Conservation (phyloP, 2,797 vertebrate genomes). For the Furcifer pardalis region DNA sequence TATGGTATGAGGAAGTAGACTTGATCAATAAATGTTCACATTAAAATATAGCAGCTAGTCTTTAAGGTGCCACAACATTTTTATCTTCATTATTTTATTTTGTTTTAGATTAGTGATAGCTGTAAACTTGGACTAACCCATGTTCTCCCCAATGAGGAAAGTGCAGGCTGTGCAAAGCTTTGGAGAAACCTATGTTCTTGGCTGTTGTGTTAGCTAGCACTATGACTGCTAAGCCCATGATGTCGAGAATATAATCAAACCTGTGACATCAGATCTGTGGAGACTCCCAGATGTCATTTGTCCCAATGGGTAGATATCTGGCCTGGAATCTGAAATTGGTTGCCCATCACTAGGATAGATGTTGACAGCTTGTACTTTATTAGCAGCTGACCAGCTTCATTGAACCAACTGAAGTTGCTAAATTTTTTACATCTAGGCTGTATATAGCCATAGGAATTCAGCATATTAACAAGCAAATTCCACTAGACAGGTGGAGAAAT, state of each 20-base stretch:
- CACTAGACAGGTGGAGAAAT: no score
- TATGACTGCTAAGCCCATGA: background rate
- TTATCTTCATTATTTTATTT: no score
- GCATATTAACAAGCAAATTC: conserved; percentile 1
- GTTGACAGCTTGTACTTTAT: background rate
- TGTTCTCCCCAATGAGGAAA: no score
- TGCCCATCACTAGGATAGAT: background rate
- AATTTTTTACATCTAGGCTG: background rate
- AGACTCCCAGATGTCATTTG: background rate
- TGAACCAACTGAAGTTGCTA: background rate
- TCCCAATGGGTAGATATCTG: background rate
- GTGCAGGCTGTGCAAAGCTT: no score
- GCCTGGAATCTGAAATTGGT: background rate
- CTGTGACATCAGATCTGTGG: background rate
- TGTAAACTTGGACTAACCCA: no score
- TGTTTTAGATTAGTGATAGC: no score
- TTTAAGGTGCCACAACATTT: no score
- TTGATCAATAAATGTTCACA: no score
- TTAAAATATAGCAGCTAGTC: no score
- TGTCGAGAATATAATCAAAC: background rate
- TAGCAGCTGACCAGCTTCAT: background rate
- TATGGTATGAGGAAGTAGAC: no score
- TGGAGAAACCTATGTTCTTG: background rate
- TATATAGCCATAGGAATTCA: no score
- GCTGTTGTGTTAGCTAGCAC: background rate